These are phyloP conservation scores for Cryptophagus acutangulus DNA, from an alignment of 2,888 invertebrate species.

Conservation along the genomic window DNA sequence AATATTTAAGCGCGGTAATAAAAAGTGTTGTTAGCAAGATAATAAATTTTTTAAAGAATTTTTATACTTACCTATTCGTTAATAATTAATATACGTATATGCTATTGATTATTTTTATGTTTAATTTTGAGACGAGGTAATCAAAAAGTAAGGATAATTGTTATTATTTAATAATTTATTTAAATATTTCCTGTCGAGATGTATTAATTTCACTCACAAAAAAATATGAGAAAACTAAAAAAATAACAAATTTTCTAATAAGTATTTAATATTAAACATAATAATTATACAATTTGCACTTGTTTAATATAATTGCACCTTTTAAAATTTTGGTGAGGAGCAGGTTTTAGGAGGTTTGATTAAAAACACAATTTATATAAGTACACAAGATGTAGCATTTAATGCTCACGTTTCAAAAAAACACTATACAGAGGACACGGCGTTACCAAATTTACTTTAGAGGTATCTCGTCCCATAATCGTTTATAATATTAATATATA, in stretches of 20 bases:
- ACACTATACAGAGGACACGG: slow-evolving; percentile 52
- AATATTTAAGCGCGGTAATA: too few relatives aligned
- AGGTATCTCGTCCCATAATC: slow-evolving; percentile 49
- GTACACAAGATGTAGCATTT: slow-evolving; percentile 53
- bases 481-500: slow-evolving; percentile 46
- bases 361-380: slow-evolving; percentile 47
- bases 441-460: slow-evolving; percentile 49
- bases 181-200: too few relatives aligned
- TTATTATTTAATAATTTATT: too few relatives aligned
- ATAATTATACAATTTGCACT: slow-evolving; percentile 10
- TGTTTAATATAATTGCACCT: slow-evolving; percentile 8
- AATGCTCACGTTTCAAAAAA: slow-evolving; percentile 52
- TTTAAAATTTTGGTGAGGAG: slow-evolving; percentile 2
- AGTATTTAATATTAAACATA: slow-evolving; percentile 9
- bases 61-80: too few relatives aligned
- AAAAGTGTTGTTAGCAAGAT: too few relatives aligned
- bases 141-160: too few relatives aligned
- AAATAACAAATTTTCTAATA: slow-evolving; percentile 2
- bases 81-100: too few relatives aligned
- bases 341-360: slow-evolving; percentile 14
- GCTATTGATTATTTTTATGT: too few relatives aligned
- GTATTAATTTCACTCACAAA: too few relatives aligned
- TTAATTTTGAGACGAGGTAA: too few relatives aligned
- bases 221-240: neutral
- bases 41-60: too few relatives aligned